phyloP scores from a whole-genome alignment of 2,113 vertebrate species.

The Corythornis vintsioides region DNA sequence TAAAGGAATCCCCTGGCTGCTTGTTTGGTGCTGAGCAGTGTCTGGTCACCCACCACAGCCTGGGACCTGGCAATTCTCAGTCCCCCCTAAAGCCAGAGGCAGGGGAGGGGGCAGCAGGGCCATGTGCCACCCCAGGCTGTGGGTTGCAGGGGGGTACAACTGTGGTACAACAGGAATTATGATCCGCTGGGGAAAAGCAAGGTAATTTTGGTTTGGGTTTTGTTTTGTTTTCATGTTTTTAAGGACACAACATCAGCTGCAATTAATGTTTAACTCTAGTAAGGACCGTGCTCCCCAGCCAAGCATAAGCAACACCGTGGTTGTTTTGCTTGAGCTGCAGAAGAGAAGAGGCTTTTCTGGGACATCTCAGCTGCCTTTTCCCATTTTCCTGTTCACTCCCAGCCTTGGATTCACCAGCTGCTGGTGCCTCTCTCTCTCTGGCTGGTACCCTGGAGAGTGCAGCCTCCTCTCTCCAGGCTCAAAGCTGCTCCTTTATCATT shows the following conservation, averaged over 20 bases:
- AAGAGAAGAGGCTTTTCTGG: neutral
- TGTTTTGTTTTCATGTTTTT: neutral
- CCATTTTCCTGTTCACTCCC: rapidly evolving
- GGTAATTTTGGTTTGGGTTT: neutral
- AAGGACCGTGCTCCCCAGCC: neutral
- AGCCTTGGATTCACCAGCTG: neutral
- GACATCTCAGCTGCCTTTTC: neutral
- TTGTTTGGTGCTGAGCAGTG: neutral
- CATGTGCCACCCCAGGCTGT: neutral
- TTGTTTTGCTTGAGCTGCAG: neutral
- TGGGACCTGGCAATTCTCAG: neutral
- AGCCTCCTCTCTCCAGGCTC: neutral
- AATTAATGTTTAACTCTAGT: neutral
- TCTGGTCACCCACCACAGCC: rapidly evolving
- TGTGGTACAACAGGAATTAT: neutral
- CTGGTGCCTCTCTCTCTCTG: neutral
- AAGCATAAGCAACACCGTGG: neutral
- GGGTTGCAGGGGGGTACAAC: rapidly evolving
- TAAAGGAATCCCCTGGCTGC: too few relatives aligned
- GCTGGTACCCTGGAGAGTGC: neutral
- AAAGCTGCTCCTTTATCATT: neutral
- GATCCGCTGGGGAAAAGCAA: rapidly evolving
- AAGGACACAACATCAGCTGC: neutral
- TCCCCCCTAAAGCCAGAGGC: neutral
- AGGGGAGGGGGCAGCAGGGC: neutral